Evolutionary conservation across 1,140 invertebrate genomes (phyloP).

Genomic region (Trachymyrmex septentrionalis): DNA sequence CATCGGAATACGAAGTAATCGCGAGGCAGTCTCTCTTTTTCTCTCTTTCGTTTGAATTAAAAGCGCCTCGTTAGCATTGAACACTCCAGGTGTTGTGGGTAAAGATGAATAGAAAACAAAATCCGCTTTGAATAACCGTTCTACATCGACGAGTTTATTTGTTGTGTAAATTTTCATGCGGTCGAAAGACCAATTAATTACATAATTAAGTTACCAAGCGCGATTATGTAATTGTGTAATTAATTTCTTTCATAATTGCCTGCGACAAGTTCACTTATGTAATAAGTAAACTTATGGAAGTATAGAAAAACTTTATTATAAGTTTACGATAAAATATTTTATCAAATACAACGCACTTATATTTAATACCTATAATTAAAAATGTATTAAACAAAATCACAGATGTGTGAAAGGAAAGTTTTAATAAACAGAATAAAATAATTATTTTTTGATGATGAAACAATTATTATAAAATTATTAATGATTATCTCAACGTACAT

Average conservation of each 20-base stretch:
- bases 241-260: slow-evolving; percentile 1
- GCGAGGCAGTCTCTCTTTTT: slow-evolving; percentile 9
- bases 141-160: slow-evolving; percentile 14
- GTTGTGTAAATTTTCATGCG: slow-evolving; percentile 7
- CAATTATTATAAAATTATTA: not conserved
- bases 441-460: not conserved
- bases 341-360: too few species aligned
- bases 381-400: not conserved
- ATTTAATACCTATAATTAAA: not conserved
- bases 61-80: slow-evolving; percentile 65
- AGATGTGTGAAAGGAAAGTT: not conserved
- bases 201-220: not conserved
- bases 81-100: slow-evolving; percentile 64
- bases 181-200: not conserved
- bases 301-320: not conserved
- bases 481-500: not conserved
- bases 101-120: slow-evolving; percentile 7
- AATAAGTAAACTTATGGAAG: not conserved
- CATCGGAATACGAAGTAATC: slow-evolving; percentile 59
- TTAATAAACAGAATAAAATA: not conserved
- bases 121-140: not conserved
- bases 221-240: slow-evolving; percentile 18
- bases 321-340: not conserved
- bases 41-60: slow-evolving; percentile 26
- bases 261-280: not conserved